Evolutionary conservation across 1,140 invertebrate genomes (phyloP).

Genomic region (Heliconius congener): DNA sequence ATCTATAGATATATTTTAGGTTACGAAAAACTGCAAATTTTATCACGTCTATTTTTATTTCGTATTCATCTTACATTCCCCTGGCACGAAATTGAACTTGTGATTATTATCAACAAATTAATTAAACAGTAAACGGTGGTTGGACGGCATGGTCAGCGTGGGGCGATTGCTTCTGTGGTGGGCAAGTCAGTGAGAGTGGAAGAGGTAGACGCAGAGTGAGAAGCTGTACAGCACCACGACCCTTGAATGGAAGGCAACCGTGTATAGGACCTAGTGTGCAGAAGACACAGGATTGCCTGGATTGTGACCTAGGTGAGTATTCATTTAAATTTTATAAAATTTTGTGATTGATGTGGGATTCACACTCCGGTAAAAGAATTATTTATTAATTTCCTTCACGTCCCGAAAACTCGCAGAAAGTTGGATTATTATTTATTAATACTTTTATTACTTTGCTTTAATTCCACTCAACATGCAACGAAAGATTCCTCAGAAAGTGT

Average conservation of each 20-base stretch:
- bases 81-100: too few species aligned
- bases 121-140: slow-evolving; percentile 91
- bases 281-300: slow-evolving; percentile 90
- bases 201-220: slow-evolving; percentile 88
- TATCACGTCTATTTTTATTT: too few species aligned
- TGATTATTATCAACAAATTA: background rate
- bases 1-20: too few species aligned
- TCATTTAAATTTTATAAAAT: background rate
- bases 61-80: too few species aligned
- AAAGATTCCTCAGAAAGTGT: too few species aligned
- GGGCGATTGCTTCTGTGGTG: slow-evolving; percentile 90
- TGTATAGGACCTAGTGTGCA: slow-evolving; percentile 91
- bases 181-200: slow-evolving; percentile 63
- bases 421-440: too few species aligned
- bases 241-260: slow-evolving; percentile 91
- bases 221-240: slow-evolving; percentile 92
- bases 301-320: slow-evolving; percentile 84
- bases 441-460: too few species aligned
- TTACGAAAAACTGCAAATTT: too few species aligned
- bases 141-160: slow-evolving; percentile 95
- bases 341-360: background rate
- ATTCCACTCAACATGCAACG: too few species aligned
- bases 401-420: too few species aligned
- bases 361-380: background rate
- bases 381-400: too few species aligned